phyloP scores from a whole-genome alignment of 2,113 vertebrate genomes.

The Butastur rufipennis region DNA sequence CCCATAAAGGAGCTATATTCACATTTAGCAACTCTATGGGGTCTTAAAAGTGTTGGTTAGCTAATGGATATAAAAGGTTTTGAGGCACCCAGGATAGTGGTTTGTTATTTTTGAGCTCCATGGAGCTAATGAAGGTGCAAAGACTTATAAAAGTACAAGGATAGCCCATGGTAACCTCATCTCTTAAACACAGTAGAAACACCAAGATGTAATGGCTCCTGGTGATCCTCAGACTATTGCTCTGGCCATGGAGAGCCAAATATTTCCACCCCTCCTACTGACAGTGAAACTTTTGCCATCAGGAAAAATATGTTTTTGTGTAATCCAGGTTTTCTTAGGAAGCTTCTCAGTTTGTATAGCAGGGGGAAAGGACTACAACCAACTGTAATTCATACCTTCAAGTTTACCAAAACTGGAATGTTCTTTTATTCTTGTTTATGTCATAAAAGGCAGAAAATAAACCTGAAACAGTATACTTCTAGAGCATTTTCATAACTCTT shows the following conservation, averaged over 20 bases:
- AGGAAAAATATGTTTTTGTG: neutral
- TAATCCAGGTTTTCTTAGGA: neutral
- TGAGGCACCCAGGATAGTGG: neutral
- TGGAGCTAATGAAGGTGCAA: neutral
- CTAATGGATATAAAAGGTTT: neutral
- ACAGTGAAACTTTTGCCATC: neutral
- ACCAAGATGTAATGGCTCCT: neutral
- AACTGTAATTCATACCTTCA: neutral
- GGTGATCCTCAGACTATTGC: neutral
- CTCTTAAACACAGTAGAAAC: neutral
- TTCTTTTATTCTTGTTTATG: neutral
- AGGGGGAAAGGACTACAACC: neutral
- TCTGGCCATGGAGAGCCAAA: neutral
- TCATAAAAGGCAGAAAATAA: neutral
- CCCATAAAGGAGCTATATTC: neutral
- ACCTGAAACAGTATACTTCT: neutral
- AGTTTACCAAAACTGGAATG: neutral
- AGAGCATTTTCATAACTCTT: neutral
- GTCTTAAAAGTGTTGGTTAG: neutral
- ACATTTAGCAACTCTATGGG: neutral
- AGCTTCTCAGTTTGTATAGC: neutral
- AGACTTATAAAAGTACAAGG: neutral
- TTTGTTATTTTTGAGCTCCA: neutral
- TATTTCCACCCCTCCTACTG: neutral
- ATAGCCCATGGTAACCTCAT: neutral